phyloP scores from a whole-genome alignment of 2,113 vertebrate species.

The Microtus pennsylvanicus region DNA sequence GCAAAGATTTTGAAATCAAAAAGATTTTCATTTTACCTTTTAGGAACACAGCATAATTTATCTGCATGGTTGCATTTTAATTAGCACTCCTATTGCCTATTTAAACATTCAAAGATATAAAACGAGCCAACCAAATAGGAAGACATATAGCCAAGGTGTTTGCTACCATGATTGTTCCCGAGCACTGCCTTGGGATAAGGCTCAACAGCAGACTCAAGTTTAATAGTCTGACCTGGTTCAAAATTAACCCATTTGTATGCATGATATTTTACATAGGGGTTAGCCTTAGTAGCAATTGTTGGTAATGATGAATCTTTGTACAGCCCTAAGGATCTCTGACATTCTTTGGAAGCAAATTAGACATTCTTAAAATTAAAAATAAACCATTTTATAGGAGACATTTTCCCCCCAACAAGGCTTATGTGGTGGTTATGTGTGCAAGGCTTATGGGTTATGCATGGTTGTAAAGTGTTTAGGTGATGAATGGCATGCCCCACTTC shows the following conservation, averaged over 20 bases:
- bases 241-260: slow-evolving; percentile 78
- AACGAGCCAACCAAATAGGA: slow-evolving; percentile 77
- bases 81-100: slow-evolving; percentile 69
- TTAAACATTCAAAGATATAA: slow-evolving; percentile 68
- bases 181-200: slow-evolving; percentile 66
- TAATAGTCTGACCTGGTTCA: slow-evolving; percentile 65
- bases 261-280: slow-evolving; percentile 60
- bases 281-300: slow-evolving; percentile 63
- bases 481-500: background rate
- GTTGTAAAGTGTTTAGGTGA: background rate
- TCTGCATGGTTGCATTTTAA: slow-evolving; percentile 80
- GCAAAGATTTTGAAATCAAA: slow-evolving; percentile 78
- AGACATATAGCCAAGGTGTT: slow-evolving; percentile 68
- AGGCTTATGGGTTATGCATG: background rate
- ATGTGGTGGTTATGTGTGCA: slow-evolving; percentile 30
- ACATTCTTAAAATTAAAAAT: slow-evolving; percentile 33
- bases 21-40: slow-evolving; percentile 77
- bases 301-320: slow-evolving; percentile 62
- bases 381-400: slow-evolving; percentile 34
- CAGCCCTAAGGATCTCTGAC: slow-evolving; percentile 48
- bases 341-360: slow-evolving; percentile 63
- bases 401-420: background rate
- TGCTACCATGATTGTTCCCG: slow-evolving; percentile 36
- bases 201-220: slow-evolving; percentile 40
- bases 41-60: slow-evolving; percentile 77